These are phyloP conservation scores for Parauchenoglanis ngamensis DNA, from an alignment of 2,797 vertebrate genomes.

Conservation along the genomic window DNA sequence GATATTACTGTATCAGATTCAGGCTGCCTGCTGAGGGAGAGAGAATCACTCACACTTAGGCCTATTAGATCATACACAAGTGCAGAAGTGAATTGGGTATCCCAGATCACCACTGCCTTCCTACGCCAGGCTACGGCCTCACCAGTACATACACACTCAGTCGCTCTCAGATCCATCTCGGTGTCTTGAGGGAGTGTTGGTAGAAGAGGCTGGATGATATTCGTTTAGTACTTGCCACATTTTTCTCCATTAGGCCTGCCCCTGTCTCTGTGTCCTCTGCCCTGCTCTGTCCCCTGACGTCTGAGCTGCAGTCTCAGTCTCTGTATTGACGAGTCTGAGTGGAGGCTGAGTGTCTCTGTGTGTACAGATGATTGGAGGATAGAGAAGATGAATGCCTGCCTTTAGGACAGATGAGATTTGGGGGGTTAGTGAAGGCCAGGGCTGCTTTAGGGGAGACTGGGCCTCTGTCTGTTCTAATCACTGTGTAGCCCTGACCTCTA, in stretches of 20 bases:
- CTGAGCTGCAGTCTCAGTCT: conserved; percentile 21
- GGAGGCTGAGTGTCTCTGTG: conserved; percentile 28
- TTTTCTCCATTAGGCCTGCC: conserved; percentile 51
- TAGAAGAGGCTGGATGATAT: conserved; percentile 35
- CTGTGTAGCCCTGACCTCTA: conserved; percentile 39
- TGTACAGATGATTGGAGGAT: conserved; percentile 48
- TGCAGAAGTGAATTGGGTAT: conserved; percentile 49
- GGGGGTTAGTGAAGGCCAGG: conserved; percentile 34
- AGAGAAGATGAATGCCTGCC: conserved; percentile 54
- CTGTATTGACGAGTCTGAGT: conserved; percentile 33
- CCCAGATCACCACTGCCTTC: conserved; percentile 29
- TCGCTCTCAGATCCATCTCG: conserved; percentile 48
- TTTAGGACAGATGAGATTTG: conserved; percentile 49
- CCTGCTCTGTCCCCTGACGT: conserved; percentile 20
- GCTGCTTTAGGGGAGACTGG: conserved; percentile 22
- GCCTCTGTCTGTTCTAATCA: conserved; percentile 41
- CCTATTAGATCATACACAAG: conserved; percentile 45
- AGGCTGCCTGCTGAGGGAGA: conserved; percentile 34
- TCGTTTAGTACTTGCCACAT: conserved; percentile 45
- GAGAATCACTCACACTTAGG: conserved; percentile 45
- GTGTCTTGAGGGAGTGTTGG: conserved; percentile 21
- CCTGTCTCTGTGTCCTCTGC: conserved; percentile 27
- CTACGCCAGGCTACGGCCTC: conserved; percentile 22
- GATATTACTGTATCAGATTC: conserved; percentile 21
- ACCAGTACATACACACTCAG: conserved; percentile 40